Conservation (phyloP, 2,113 vertebrate genomes). For the Bos taurus region ARS-UCD2.0 NC_037330.1:16639501-16640000, state of each 20-base stretch:
- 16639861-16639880: not conserved
- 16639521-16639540: not conserved
- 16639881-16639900: not conserved
- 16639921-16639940: not conserved
- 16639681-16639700: constrained; percentile 96
- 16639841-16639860: not conserved
- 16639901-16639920: not conserved
- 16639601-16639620: constrained; percentile 98
- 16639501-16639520: not conserved
- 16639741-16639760: constrained; percentile 96
- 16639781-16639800: not conserved
- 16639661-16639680: constrained; percentile 98
- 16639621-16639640: constrained; percentile 97
- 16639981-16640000: not conserved
- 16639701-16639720: constrained; percentile 94
- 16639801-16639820: not conserved
- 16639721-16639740: constrained; percentile 99
- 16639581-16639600: constrained; percentile 98
- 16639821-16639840: not conserved
- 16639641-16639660: constrained; percentile 95
- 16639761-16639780: constrained; percentile 82
- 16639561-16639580: constrained; percentile 89
- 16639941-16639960: not conserved
- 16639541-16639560: not conserved
- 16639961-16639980: not conserved